phyloP scores from a whole-genome alignment of 2,113 vertebrate species.

The Phodopus roborovskii region DNA sequence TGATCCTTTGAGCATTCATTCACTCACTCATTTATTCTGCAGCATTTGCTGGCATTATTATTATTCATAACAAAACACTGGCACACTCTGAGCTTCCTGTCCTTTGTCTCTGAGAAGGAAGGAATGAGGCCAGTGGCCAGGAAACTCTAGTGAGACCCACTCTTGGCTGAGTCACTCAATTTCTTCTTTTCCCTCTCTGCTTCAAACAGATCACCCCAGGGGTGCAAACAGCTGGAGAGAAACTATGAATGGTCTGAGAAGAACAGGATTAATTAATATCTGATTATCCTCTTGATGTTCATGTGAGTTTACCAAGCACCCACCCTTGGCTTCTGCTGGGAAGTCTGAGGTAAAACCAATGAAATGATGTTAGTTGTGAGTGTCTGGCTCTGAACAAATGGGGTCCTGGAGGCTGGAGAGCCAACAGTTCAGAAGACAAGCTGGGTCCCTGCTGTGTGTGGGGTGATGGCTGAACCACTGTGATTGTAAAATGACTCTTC shows the following conservation, averaged over 20 bases:
- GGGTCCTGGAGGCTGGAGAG: neutral
- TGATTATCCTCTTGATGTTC: conserved; percentile 43
- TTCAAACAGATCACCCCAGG: neutral
- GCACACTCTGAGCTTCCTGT: neutral
- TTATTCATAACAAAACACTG: accelerated
- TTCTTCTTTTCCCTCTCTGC: neutral
- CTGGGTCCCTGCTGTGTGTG: accelerated
- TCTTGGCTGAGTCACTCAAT: conserved; percentile 18
- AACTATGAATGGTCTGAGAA: conserved; percentile 39
- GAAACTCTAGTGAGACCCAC: conserved; percentile 35
- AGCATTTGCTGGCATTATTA: neutral
- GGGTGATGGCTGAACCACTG: neutral
- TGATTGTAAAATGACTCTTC: conserved; percentile 20
- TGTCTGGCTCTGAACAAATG: neutral
- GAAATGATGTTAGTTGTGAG: neutral
- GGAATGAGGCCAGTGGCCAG: neutral
- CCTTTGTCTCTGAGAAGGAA: neutral
- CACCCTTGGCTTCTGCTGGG: neutral
- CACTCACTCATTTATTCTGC: neutral
- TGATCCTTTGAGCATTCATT: neutral
- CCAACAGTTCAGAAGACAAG: neutral
- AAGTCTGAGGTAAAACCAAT: conserved; percentile 37
- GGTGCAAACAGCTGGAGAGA: neutral
- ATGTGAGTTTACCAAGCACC: neutral
- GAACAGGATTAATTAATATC: conserved; percentile 35